Percentiles rank a stretch among this genome's conserved stretches.
phyloP scores from a whole-genome alignment of 2,888 invertebrate genomes.

The Erpobdella octoculata region DNA sequence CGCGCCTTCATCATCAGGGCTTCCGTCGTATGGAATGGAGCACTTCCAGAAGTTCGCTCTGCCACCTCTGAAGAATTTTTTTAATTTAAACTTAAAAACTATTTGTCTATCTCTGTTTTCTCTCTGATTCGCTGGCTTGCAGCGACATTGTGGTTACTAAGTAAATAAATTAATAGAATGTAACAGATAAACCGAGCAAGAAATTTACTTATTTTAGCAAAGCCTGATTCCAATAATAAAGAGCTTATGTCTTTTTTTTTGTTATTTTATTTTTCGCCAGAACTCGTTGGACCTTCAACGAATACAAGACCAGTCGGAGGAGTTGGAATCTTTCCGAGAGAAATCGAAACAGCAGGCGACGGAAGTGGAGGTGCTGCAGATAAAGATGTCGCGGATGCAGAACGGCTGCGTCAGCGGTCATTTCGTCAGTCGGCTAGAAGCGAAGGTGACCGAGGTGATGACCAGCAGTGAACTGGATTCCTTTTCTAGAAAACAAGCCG shows the following conservation, averaged over 20 bases:
- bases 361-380: conserved; percentile 13
- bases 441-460: conserved; percentile 21
- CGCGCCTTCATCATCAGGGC: too few relatives aligned
- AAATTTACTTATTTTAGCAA: neutral
- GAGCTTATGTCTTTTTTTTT: too few relatives aligned
- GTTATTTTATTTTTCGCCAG: neutral
- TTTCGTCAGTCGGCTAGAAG: conserved; percentile 14
- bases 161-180: too few relatives aligned
- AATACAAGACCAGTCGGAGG: conserved; percentile 26
- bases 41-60: too few relatives aligned
- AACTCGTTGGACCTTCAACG: conserved; percentile 25
- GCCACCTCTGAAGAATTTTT: too few relatives aligned
- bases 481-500: neutral
- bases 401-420: conserved; percentile 7
- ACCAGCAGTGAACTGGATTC: conserved; percentile 19
- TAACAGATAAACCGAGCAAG: neutral
- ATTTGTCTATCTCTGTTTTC: too few relatives aligned
- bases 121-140: too few relatives aligned
- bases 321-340: conserved; percentile 6
- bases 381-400: neutral
- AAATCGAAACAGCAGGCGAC: neutral
- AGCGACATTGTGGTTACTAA: too few relatives aligned
- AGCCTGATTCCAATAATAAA: neutral
- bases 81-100: too few relatives aligned
- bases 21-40: too few relatives aligned